A percentile compares a stretch with the other conserved stretches of the same genome.
Conservation (phyloP, 2,797 vertebrate genomes). For the Kryptolebias ocellatus region DNA sequence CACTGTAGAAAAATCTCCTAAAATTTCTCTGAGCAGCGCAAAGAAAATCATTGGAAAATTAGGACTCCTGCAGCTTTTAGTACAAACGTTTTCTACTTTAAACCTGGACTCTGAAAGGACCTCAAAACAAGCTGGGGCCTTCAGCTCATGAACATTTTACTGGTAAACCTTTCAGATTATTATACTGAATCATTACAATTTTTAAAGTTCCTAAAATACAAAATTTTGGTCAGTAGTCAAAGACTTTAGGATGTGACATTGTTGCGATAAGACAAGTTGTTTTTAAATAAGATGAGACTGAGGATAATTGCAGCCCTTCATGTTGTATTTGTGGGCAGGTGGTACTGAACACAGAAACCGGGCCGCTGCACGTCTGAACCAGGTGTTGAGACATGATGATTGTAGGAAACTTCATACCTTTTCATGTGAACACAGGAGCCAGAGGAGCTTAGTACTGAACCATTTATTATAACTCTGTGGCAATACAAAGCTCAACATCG, state of each 20-base stretch:
- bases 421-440: neutral
- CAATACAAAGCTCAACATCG: constrained; percentile 34
- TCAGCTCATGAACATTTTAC: too few relatives aligned
- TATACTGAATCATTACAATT: too few relatives aligned
- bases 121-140: too few relatives aligned
- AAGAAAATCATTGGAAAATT: too few relatives aligned
- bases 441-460: constrained; percentile 14
- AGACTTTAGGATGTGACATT: neutral
- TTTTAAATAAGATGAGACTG: neutral
- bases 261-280: neutral
- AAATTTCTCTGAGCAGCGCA: too few relatives aligned
- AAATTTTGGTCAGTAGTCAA: too few relatives aligned
- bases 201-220: too few relatives aligned
- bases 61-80: too few relatives aligned
- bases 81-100: too few relatives aligned
- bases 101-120: too few relatives aligned
- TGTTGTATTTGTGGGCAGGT: constrained; percentile 9
- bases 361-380: constrained; percentile 33
- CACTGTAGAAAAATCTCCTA: too few relatives aligned
- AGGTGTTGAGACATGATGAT: constrained; percentile 35
- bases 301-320: neutral
- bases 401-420: neutral
- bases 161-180: too few relatives aligned
- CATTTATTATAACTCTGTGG: constrained; percentile 64
- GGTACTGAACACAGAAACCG: constrained; percentile 27